A percentile compares a stretch with the other conserved stretches of the same genome.
These are phyloP conservation scores for Platycercus adscitus DNA, from an alignment of 2,113 vertebrate species.

Conservation along the genomic window DNA sequence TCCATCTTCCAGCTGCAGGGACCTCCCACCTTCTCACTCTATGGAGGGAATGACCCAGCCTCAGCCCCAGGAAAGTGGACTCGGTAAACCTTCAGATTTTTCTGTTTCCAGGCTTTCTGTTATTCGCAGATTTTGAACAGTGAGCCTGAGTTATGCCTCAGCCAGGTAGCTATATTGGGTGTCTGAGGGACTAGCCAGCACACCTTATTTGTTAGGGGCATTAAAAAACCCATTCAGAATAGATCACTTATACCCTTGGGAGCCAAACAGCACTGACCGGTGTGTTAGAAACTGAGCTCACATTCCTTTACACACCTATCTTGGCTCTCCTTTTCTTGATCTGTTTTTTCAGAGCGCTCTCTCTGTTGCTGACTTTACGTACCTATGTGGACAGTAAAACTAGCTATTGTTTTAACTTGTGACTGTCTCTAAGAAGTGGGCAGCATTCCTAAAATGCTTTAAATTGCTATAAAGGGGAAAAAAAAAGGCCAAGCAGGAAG, in stretches of 20 bases:
- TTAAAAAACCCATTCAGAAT: background rate
- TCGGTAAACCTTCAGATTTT: background rate
- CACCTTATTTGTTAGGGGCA: background rate
- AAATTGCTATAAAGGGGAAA: background rate
- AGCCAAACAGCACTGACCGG: background rate
- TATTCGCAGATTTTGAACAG: background rate
- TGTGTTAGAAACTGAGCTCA: background rate
- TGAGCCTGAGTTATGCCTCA: background rate
- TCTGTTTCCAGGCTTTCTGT: background rate
- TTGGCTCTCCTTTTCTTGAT: background rate
- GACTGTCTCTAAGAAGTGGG: background rate
- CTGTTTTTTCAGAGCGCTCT: background rate
- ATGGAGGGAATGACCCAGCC: background rate
- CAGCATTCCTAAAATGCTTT: slow-evolving; percentile 25
- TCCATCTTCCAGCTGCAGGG: background rate
- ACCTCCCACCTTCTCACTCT: background rate
- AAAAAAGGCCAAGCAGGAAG: background rate
- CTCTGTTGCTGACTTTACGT: background rate
- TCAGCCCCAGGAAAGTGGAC: slow-evolving; percentile 14
- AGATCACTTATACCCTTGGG: background rate
- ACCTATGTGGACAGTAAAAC: background rate
- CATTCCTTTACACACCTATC: background rate
- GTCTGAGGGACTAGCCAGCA: background rate
- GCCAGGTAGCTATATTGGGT: background rate
- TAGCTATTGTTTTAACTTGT: background rate